Conservation (phyloP, 2,797 vertebrate species). For the Monodelphis domestica region DNA sequence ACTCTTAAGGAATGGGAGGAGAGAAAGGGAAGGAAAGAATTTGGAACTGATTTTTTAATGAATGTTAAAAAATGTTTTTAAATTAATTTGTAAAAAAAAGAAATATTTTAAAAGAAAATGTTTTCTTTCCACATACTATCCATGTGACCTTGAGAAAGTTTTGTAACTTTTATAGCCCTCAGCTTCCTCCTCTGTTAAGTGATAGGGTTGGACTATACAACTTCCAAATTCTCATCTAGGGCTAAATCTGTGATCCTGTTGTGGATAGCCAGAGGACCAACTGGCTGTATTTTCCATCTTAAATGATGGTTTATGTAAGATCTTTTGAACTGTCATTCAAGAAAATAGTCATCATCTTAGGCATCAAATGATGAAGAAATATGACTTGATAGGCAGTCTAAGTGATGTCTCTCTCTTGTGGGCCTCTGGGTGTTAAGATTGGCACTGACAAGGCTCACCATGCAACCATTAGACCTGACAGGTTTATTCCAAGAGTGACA, state of each 20-base stretch:
- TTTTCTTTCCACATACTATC: neutral
- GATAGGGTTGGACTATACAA: neutral
- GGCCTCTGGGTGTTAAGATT: slow-evolving; percentile 19
- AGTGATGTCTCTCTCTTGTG: neutral
- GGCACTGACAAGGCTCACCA: slow-evolving; percentile 42
- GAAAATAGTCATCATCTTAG: slow-evolving; percentile 22
- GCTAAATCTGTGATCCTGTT: neutral
- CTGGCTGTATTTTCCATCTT: slow-evolving; percentile 1
- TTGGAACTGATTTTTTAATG: too few relatives aligned
- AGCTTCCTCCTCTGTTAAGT: neutral
- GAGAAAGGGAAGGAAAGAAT: too few relatives aligned
- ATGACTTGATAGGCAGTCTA: neutral
- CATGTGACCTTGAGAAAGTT: neutral
- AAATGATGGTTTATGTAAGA: slow-evolving; percentile 1
- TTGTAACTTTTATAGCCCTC: neutral
- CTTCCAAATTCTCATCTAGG: neutral
- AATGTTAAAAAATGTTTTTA: too few relatives aligned
- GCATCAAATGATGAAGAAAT: slow-evolving; percentile 31
- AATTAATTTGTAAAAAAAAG: too few relatives aligned
- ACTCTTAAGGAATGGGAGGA: too few relatives aligned
- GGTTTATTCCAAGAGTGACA: slow-evolving; percentile 61
- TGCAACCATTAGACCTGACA: slow-evolving; percentile 42
- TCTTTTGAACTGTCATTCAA: neutral
- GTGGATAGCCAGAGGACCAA: neutral
- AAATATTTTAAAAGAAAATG: too few relatives aligned